Percentiles rank a stretch among this genome's conserved stretches.
Evolutionary conservation across 2,888 invertebrate genomes (phyloP).

Genomic region (Dryadula phaetusa): DNA sequence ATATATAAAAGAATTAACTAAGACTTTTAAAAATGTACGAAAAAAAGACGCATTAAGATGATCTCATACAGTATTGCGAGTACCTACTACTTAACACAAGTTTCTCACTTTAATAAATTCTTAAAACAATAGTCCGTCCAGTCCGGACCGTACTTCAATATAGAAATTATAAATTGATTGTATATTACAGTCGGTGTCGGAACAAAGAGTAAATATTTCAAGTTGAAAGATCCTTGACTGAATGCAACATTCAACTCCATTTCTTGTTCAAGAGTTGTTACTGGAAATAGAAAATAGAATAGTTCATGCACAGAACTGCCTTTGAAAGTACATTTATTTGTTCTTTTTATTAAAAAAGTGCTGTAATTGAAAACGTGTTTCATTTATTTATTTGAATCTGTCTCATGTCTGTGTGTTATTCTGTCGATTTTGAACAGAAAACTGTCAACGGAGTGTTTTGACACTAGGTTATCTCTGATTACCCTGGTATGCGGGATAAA

Average conservation of each 20-base stretch:
- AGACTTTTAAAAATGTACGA: too few relatives aligned
- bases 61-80: neutral
- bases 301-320: slow-evolving; percentile 26
- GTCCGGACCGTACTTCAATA: neutral
- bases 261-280: slow-evolving; percentile 33
- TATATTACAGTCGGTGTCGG: slow-evolving; percentile 18
- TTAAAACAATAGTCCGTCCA: neutral
- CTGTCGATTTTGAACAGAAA: too few relatives aligned
- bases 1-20: too few relatives aligned
- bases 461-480: too few relatives aligned
- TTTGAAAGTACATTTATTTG: neutral
- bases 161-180: slow-evolving; percentile 19
- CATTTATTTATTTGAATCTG: slow-evolving; percentile 9
- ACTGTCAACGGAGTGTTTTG: too few relatives aligned
- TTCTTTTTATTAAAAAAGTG: slow-evolving; percentile 18
- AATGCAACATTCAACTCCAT: slow-evolving; percentile 41
- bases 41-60: too few relatives aligned
- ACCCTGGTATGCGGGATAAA: too few relatives aligned
- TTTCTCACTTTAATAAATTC: neutral
- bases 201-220: slow-evolving; percentile 30
- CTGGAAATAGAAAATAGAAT: slow-evolving; percentile 39
- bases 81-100: neutral
- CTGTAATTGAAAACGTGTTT: slow-evolving; percentile 3
- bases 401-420: too few relatives aligned
- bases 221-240: slow-evolving; percentile 25